Conservation (phyloP, 2,888 invertebrate genomes). For the Gonocerus acuteangulatus region DNA sequence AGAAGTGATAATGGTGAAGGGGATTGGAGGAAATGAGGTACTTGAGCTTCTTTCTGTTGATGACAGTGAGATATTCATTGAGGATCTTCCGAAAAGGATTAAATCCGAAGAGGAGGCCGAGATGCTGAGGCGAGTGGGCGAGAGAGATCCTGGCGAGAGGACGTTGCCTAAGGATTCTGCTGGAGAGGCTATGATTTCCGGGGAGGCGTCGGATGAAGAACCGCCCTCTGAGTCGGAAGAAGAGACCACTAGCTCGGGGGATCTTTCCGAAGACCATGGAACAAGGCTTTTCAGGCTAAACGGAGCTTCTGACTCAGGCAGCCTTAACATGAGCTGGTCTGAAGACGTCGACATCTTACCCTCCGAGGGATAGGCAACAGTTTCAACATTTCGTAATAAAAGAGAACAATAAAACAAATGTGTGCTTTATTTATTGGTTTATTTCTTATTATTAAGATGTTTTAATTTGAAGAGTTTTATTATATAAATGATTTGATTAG, state of each 20-base stretch:
- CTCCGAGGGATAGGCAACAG: slow-evolving; percentile 17
- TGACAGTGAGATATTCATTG: slow-evolving; percentile 34
- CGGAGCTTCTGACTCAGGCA: slow-evolving; percentile 28
- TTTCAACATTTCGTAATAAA: not conserved
- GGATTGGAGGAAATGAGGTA: slow-evolving; percentile 33
- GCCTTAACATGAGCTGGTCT: slow-evolving; percentile 37
- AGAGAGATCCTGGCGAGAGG: slow-evolving; percentile 12
- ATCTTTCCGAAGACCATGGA: slow-evolving; percentile 13
- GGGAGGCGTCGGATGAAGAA: slow-evolving; percentile 40
- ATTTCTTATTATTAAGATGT: not conserved
- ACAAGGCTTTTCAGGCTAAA: slow-evolving; percentile 29
- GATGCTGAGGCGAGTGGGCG: slow-evolving; percentile 36
- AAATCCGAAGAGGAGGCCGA: slow-evolving; percentile 35
- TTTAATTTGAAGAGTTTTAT: too few species aligned
- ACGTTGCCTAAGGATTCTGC: slow-evolving; percentile 39
- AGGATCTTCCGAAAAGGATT: slow-evolving; percentile 26
- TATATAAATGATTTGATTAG: too few species aligned
- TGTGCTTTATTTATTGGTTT: not conserved
- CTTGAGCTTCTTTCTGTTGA: slow-evolving; percentile 35
- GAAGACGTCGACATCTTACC: slow-evolving; percentile 31
- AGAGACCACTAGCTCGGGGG: slow-evolving; percentile 14
- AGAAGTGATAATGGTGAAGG: slow-evolving; percentile 37
- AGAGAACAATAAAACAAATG: not conserved
- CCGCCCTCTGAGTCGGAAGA: slow-evolving; percentile 24
- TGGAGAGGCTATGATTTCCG: slow-evolving; percentile 41